A percentile compares a stretch with the other conserved stretches of the same genome.
Evolutionary conservation across 1,140 invertebrate species (phyloP).

Genomic region (Heliothis subflexa): DNA sequence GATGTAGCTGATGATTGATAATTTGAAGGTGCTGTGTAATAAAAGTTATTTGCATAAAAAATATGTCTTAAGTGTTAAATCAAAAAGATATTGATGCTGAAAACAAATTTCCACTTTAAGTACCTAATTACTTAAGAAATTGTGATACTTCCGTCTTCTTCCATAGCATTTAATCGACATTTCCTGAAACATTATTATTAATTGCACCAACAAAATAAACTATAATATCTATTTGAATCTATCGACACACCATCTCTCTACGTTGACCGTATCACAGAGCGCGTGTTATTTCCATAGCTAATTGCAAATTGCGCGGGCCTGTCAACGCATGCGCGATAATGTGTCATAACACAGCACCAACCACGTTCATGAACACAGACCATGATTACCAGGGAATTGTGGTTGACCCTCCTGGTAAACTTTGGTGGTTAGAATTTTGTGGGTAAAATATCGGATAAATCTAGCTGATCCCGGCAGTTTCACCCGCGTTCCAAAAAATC

Average conservation of each 20-base stretch:
- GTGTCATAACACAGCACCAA: slow-evolving; percentile 72
- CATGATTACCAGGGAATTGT: slow-evolving; percentile 51
- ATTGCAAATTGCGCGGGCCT: slow-evolving; percentile 80
- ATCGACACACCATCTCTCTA: slow-evolving; percentile 58
- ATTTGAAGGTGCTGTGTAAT: no score
- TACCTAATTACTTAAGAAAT: no score
- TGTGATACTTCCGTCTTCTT: no score
- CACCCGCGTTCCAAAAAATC: no score
- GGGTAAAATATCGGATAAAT: neutral
- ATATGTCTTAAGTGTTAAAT: no score
- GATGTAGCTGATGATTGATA: no score
- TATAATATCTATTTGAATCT: neutral
- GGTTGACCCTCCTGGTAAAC: slow-evolving; percentile 44
- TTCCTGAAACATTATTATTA: neutral
- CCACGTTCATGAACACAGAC: slow-evolving; percentile 53
- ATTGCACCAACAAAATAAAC: neutral
- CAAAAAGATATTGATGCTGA: no score
- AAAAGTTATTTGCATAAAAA: no score
- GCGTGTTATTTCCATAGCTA: slow-evolving; percentile 79
- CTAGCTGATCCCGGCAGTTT: no score
- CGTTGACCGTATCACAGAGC: slow-evolving; percentile 53
- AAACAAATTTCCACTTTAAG: no score
- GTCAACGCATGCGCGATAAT: slow-evolving; percentile 78
- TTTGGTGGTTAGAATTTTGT: slow-evolving; percentile 38
- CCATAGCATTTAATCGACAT: no score